Evolutionary conservation across 2,113 vertebrate species (phyloP).

Genomic region (Sprattus sprattus): DNA sequence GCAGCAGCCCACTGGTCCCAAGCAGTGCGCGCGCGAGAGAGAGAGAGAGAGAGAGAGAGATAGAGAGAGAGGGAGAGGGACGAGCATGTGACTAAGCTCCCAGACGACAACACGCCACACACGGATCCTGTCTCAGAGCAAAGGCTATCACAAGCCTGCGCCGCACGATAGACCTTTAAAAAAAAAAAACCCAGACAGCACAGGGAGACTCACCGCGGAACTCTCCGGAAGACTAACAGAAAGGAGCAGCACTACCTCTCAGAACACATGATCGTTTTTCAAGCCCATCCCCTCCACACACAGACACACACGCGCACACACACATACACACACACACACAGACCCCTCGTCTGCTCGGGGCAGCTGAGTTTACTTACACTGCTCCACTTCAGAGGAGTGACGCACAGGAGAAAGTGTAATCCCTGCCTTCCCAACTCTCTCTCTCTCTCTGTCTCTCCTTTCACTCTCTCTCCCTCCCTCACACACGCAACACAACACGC

Average conservation of each 20-base stretch:
- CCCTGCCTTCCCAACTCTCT: slow-evolving; percentile 47
- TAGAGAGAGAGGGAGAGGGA: background rate
- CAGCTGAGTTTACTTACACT: slow-evolving; percentile 43
- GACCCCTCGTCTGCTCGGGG: background rate
- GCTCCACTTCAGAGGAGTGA: slow-evolving; percentile 41
- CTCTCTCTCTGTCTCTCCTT: slow-evolving; percentile 21
- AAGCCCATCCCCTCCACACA: slow-evolving; percentile 33
- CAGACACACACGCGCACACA: slow-evolving; percentile 20
- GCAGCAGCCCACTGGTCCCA: background rate
- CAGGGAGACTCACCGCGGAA: background rate
- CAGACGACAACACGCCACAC: background rate
- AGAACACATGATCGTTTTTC: slow-evolving; percentile 56
- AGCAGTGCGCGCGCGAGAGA: background rate
- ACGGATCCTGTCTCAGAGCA: background rate
- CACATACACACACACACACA: slow-evolving; percentile 18
- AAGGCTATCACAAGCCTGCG: background rate
- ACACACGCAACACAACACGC: slow-evolving; percentile 44
- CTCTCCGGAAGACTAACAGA: background rate
- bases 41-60: background rate
- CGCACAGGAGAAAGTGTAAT: slow-evolving; percentile 46
- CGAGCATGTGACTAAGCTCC: background rate
- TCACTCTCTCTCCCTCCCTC: slow-evolving; percentile 58
- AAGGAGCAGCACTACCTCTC: slow-evolving; percentile 33
- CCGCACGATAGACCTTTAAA: background rate
- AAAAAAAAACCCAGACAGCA: background rate